Evolutionary conservation across 2,113 vertebrate genomes (phyloP), one percentile per base, ranked within the genome.

Genomic region (Nesoenas mayeri): DNA sequence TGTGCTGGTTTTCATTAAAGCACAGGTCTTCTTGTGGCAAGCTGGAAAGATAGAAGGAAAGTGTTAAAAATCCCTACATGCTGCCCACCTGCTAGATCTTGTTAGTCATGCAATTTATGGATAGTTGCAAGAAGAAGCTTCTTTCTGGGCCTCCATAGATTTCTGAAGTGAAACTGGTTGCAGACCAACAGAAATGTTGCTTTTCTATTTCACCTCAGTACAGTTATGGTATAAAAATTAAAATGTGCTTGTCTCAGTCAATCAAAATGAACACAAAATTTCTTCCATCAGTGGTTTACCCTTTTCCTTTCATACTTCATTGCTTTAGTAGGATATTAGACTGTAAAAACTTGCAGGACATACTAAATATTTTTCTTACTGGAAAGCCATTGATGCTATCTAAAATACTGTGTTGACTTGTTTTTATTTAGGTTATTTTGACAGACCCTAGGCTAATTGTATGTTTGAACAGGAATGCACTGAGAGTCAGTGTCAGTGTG

Each of bases 381-480:
- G 28, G 13, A 62, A 54, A 69, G n/a, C 15, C 48, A 60, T 79
- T 61, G 51, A 40, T 60, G 12, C 16, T 89, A 25, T 89, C 36
- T 92, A 67, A 91, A 93, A 60, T 42, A 18, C 6, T 24, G 31
- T 9, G 10, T 62, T 94, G 50, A 72, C 73, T 87, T 78, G 10
- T 74, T 91, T 95, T 57, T 36, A 21, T 82, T 58, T 67, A 77
- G 38, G 75, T 91, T 79, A 53, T 75, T 85, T 92, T 94, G 58
- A n/a, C 74, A 79, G n/a, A 75, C 22, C 28, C 6, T 47, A 72
- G 34, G n/a, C 42, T 88, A 71, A 67, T 62, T 67, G 13, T 47
- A 4, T 65, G 19, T 75, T 94, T 90, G 19, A 58, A 65, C 31
- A 57, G 34, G 38, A 93, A 34, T 16, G 9, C 13, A 40, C 17